A percentile compares a stretch with the other conserved stretches of the same genome.
These are phyloP conservation scores for Nesogale talazaci DNA, from an alignment of 2,113 vertebrate species.

Conservation along the genomic window DNA sequence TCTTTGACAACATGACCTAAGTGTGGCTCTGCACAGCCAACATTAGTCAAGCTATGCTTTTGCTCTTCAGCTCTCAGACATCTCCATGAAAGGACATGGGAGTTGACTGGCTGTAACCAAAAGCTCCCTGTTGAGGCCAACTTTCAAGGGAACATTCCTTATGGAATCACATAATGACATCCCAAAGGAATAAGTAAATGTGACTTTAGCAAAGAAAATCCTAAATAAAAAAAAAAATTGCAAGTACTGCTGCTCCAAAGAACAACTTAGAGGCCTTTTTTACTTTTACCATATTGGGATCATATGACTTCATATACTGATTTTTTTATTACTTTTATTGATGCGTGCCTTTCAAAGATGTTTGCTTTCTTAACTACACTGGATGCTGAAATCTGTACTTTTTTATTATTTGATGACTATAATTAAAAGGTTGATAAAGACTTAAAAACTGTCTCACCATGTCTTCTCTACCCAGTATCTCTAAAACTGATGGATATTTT, in stretches of 20 bases:
- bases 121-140: background rate
- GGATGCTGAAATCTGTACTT: background rate
- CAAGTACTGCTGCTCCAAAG: background rate
- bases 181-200: background rate
- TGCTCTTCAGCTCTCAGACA: background rate
- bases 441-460: background rate
- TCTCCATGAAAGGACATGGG: background rate
- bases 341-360: background rate
- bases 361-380: background rate
- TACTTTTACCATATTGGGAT: background rate
- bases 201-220: background rate
- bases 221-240: no score
- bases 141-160: background rate
- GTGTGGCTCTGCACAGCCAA: background rate
- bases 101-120: background rate
- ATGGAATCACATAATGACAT: background rate
- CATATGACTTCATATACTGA: background rate
- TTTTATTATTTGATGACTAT: conserved; percentile 49
- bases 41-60: background rate
- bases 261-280: background rate
- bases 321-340: conserved; percentile 18
- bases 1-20: background rate
- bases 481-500: background rate
- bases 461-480: background rate
- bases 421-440: conserved; percentile 49